These are phyloP conservation scores for Antedon mediterranea DNA, from an alignment of 53 echinoderm and acorn worm species.

Conservation along the genomic window DNA sequence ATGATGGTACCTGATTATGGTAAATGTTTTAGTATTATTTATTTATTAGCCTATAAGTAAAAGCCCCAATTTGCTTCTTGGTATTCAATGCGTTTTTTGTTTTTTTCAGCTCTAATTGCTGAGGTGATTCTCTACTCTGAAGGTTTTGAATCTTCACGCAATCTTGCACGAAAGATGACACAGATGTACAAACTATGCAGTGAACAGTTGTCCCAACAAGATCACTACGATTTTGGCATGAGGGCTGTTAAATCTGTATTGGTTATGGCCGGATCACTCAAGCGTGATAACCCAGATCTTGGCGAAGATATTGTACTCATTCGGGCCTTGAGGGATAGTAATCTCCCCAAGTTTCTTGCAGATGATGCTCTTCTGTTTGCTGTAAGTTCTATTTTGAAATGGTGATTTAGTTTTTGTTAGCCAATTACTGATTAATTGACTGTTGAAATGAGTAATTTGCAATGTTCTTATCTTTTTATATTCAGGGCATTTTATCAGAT, in stretches of 20 bases:
- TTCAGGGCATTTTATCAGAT: constrained; percentile 88
- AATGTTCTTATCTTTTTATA: no score
- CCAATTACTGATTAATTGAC: no score
- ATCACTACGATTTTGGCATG: constrained; percentile 99
- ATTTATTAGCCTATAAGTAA: not conserved
- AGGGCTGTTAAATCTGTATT: constrained; percentile 95
- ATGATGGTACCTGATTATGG: constrained; percentile 99
- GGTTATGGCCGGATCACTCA: constrained; percentile 95
- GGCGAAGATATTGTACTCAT: constrained; percentile 99
- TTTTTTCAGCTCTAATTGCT: constrained; percentile 67
- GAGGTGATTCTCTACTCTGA: constrained; percentile 94
- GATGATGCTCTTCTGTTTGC: constrained; percentile 82
- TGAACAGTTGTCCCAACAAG: constrained; percentile 98
- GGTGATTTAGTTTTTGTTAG: no score
- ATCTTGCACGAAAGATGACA: constrained; percentile 90
- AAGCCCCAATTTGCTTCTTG: no score
- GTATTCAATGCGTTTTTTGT: no score
- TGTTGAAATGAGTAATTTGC: no score
- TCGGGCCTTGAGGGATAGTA: constrained; percentile 86
- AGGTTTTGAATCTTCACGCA: constrained; percentile 82
- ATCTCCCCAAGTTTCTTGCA: constrained; percentile 89
- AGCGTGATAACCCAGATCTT: constrained; percentile 82
- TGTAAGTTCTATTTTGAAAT: constrained; percentile 50
- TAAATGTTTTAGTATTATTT: constrained; percentile 18
- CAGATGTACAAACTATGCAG: constrained; percentile 99